phyloP scores from a whole-genome alignment of 1,140 invertebrate genomes.

The Drosophila bocqueti region DNA sequence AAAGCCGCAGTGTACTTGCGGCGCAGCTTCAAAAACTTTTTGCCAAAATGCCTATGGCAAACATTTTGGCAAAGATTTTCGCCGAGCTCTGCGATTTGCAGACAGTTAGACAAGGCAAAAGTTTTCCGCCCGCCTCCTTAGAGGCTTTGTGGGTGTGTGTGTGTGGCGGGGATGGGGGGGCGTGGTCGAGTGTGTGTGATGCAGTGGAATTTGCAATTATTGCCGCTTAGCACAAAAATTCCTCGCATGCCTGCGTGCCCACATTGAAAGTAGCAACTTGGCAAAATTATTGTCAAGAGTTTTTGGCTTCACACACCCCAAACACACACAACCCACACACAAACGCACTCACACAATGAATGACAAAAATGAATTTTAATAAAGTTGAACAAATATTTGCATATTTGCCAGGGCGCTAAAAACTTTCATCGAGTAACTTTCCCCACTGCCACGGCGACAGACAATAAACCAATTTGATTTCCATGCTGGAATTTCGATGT shows the following conservation, averaged over 20 bases:
- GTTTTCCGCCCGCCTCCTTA: constrained; percentile 39
- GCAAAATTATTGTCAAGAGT: constrained; percentile 79
- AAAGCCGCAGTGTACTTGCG: constrained; percentile 72
- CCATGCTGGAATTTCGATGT: constrained; percentile 62
- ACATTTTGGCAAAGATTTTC: constrained; percentile 81
- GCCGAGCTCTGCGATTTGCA: constrained; percentile 79
- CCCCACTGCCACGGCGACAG: constrained; percentile 33
- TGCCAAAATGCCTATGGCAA: constrained; percentile 76
- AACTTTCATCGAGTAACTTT: constrained; percentile 78
- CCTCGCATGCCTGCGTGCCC: constrained; percentile 66
- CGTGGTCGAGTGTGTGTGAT: constrained; percentile 47
- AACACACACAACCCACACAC: neutral
- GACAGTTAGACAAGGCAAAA: constrained; percentile 78
- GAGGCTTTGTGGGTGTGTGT: constrained; percentile 5
- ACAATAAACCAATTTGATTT: constrained; percentile 77
- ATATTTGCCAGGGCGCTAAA: constrained; percentile 73
- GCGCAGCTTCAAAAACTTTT: constrained; percentile 56
- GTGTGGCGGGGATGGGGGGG: constrained; percentile 1
- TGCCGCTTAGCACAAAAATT: constrained; percentile 80
- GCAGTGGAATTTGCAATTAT: constrained; percentile 81
- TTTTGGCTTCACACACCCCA: constrained; percentile 31
- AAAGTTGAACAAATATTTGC: constrained; percentile 81
- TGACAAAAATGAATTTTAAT: constrained; percentile 84
- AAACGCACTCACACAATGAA: constrained; percentile 49
- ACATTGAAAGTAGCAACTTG: constrained; percentile 76